Evolutionary conservation across 30 jellyfish, hydroid and myxozoan species (phyloP).

Genomic region (Aurelia sp.): DNA sequence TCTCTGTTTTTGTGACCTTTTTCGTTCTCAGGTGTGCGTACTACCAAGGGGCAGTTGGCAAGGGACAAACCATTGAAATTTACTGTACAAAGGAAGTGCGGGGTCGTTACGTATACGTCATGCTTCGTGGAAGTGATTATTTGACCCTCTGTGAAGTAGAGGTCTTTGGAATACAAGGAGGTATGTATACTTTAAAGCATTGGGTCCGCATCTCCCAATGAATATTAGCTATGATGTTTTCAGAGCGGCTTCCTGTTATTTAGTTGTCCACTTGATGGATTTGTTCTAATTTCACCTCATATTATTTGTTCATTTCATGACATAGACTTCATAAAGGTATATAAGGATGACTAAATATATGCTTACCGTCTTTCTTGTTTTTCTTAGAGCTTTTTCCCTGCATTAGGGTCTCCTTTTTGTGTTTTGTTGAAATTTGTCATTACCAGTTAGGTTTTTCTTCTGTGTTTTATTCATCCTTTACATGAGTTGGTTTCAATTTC

Average conservation of each 20-base stretch:
- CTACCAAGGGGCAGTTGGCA: slow-evolving; percentile 54
- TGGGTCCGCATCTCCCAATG: too few species aligned
- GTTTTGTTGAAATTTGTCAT: too few species aligned
- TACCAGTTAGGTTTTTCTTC: too few species aligned
- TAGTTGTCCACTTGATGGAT: not conserved
- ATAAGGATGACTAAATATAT: too few species aligned
- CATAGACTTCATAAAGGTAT: too few species aligned
- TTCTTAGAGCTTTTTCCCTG: too few species aligned
- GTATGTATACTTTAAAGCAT: slow-evolving; percentile 1
- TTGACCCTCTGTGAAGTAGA: slow-evolving; percentile 73
- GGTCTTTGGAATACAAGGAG: slow-evolving; percentile 53
- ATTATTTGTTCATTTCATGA: too few species aligned
- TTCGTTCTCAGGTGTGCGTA: slow-evolving; percentile 14
- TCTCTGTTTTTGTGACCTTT: not conserved
- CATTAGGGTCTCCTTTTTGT: too few species aligned
- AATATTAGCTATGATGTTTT: not conserved
- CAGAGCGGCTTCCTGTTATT: not conserved
- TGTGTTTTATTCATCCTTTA: too few species aligned
- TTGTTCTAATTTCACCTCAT: too few species aligned
- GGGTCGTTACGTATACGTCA: slow-evolving; percentile 47
- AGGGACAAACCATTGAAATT: slow-evolving; percentile 37
- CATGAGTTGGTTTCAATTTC: too few species aligned
- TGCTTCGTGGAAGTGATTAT: slow-evolving; percentile 44
- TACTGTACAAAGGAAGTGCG: slow-evolving; percentile 38
- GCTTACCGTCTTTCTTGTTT: too few species aligned